phyloP scores from a whole-genome alignment of 2,113 vertebrate genomes.

The Marmota flaviventris region DNA sequence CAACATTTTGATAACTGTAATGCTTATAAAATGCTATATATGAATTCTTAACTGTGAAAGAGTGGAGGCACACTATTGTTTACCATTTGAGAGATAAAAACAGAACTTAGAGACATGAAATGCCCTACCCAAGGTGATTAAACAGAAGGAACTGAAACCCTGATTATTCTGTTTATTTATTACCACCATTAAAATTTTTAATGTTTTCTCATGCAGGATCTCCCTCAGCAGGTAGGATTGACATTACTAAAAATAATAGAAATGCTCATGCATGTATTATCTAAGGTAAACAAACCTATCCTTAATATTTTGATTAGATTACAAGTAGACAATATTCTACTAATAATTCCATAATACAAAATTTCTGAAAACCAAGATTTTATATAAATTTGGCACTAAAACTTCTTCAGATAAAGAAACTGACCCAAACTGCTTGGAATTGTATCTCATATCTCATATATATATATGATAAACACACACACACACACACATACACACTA shows the following conservation, averaged over 20 bases:
- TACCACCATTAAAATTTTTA: background rate
- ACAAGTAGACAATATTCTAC: background rate
- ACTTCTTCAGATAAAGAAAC: background rate
- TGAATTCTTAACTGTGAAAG: background rate
- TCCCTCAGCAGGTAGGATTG: background rate
- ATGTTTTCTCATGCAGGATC: background rate
- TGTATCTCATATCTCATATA: background rate
- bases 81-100: background rate
- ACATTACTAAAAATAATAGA: background rate
- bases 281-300: background rate
- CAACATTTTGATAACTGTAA: no score
- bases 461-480: accelerated
- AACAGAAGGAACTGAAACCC: background rate
- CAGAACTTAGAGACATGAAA: background rate
- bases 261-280: background rate
- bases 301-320: background rate
- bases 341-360: background rate
- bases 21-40: no score
- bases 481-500: no score
- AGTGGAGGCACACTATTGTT: background rate
- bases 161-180: background rate
- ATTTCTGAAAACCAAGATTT: background rate
- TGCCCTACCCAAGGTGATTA: background rate
- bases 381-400: background rate
- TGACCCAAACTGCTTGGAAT: background rate